Base-by-base conservation (phyloP, 1,140 invertebrate species). In the Drosophila azteca region DNA sequence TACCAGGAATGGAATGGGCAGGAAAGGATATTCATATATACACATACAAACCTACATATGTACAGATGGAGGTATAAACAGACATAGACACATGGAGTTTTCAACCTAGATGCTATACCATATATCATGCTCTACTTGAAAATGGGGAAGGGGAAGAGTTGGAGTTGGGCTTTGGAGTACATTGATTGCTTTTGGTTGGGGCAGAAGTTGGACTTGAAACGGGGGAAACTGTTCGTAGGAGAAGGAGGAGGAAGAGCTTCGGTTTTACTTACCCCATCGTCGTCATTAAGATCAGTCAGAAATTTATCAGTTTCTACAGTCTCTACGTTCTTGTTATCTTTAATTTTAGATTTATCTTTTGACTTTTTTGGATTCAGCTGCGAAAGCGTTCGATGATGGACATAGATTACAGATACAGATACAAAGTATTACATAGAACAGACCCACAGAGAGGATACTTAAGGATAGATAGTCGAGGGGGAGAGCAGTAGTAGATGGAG, bases 311-410 rank as follows among this genome's bases (percentile, higher is more conserved):
- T 80, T 77, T 90, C 84, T 85, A 87, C 73, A 84, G 77, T 90
- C 70, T 88, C 79, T 90, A 88, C 68, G 72, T 89, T 71, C 75
- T 89, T 80, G 44, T 84, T 65, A 75, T 88, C 84, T 77, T 66
- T 88, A 66, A 77, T 70, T 79, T 88, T 88, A 60, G 52, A 57
- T 75, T 91, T 91, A 60, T 91, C 90, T 91, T 91, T 91, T 11
- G 79, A 78, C 60, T 91, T 91, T 79, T 91, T 91, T 49, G 89
- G 83, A 73, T 88, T 88, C 13, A 88, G 83, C 83, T 88, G 83
- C 83, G 82, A 72, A 84, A 81, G 73, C 82, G 81, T 87, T 85
- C 67, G 64, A 64, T 74, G 48, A 70, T 74, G 48, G 52, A 76
- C 73, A 76, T 76, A 62, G 70, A 75, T 84, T 78, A 77, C 79